Evolutionary conservation across 1,140 invertebrate species (phyloP).

Genomic region (Tetranychus cinnabarinus): DNA sequence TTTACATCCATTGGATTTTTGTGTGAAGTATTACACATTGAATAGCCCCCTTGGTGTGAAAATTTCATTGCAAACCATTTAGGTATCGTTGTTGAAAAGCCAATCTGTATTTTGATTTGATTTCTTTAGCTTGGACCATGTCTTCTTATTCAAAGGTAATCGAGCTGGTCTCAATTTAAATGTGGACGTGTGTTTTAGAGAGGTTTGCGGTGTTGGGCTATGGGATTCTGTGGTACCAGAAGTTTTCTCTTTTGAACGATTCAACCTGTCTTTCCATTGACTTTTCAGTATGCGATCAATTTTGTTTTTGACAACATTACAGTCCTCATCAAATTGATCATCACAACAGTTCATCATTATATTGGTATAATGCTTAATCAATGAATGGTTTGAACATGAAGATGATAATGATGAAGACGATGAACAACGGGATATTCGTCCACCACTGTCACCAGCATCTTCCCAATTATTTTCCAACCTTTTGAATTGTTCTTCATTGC

Average conservation of each 20-base stretch:
- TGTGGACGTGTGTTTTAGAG: background rate
- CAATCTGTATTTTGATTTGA: background rate
- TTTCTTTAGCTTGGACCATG: background rate
- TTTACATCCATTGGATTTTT: no score
- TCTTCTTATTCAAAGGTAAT: background rate
- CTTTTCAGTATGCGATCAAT: background rate
- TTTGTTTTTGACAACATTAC: background rate
- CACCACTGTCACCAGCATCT: no score
- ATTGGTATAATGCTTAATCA: background rate
- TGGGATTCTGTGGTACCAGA: background rate
- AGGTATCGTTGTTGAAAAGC: background rate
- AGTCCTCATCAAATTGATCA: background rate
- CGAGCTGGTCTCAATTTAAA: background rate
- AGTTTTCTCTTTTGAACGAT: background rate
- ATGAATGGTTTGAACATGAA: background rate
- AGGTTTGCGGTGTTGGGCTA: background rate
- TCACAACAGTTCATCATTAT: background rate
- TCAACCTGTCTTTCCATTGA: background rate
- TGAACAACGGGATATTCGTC: background rate
- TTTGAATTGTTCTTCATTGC: no score
- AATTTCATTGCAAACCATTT: background rate
- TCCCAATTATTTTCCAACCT: no score
- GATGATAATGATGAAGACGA: background rate
- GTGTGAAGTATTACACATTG: no score
- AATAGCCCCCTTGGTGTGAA: background rate